Evolutionary conservation across 2,797 vertebrate genomes (phyloP).

Genomic region (Tokudaia tokunoshimensis): DNA sequence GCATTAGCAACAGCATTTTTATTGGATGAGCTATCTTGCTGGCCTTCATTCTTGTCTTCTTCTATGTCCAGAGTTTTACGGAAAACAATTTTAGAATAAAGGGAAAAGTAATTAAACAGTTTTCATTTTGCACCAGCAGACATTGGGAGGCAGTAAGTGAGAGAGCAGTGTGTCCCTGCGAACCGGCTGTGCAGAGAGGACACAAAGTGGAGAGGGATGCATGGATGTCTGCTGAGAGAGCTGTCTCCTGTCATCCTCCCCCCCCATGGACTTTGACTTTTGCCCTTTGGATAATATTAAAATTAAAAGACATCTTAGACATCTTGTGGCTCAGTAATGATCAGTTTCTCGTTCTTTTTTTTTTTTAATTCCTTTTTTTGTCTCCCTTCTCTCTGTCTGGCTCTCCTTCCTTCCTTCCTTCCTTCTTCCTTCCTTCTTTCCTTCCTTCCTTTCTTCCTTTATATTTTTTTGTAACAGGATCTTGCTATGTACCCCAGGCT

Average conservation of each 20-base stretch:
- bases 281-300: constrained; percentile 25
- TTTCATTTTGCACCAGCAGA: constrained; percentile 44
- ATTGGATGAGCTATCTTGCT: neutral
- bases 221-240: neutral
- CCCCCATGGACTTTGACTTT: neutral
- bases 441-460: too few species aligned
- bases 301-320: constrained; percentile 45
- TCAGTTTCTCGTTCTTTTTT: neutral
- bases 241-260: neutral
- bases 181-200: neutral
- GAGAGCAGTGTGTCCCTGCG: neutral
- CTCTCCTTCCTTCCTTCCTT: too few species aligned
- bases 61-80: constrained; percentile 33
- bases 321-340: neutral
- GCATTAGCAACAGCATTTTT: too few species aligned
- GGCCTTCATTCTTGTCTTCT: neutral
- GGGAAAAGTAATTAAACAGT: neutral
- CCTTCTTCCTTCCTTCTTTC: too few species aligned
- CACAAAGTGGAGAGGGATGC: neutral
- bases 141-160: neutral
- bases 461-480: neutral
- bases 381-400: neutral
- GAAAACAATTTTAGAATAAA: constrained; percentile 46
- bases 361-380: neutral
- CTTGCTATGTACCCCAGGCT: neutral